A percentile compares a stretch with the other conserved stretches of the same genome.
These are phyloP conservation scores for Aricia artaxerxes DNA, from an alignment of 2,888 invertebrate species.

Conservation along the genomic window DNA sequence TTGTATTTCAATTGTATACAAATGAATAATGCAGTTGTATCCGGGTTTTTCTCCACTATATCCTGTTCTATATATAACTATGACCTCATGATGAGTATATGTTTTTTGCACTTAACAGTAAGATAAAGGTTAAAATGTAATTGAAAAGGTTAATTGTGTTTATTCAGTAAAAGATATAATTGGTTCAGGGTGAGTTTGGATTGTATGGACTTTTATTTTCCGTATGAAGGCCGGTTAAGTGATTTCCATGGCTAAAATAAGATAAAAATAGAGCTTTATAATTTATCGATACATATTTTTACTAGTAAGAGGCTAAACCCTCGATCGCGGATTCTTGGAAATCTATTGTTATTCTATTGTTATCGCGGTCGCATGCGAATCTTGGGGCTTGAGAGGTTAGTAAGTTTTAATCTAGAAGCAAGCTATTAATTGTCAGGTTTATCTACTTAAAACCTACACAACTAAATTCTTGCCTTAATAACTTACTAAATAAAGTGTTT, in stretches of 20 bases:
- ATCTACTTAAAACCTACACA: too few species aligned
- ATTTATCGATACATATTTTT: too few species aligned
- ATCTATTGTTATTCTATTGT: too few species aligned
- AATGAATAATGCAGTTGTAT: slow-evolving; percentile 10
- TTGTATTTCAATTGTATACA: background rate
- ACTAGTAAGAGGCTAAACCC: too few species aligned
- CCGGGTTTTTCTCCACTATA: slow-evolving; percentile 4
- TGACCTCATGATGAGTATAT: slow-evolving; percentile 33
- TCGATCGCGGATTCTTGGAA: too few species aligned
- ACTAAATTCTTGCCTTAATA: background rate
- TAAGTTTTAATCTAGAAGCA: too few species aligned
- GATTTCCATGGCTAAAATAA: background rate
- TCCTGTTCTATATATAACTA: slow-evolving; percentile 31
- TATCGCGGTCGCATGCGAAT: too few species aligned
- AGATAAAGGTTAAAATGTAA: slow-evolving; percentile 35
- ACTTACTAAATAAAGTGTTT: background rate
- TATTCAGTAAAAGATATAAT: slow-evolving; percentile 25
- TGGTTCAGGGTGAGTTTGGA: slow-evolving; percentile 4
- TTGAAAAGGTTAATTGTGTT: slow-evolving; percentile 33
- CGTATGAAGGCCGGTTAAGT: background rate
- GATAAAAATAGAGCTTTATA: too few species aligned
- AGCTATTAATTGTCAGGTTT: too few species aligned
- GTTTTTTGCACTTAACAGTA: slow-evolving; percentile 32
- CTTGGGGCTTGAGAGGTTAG: too few species aligned
- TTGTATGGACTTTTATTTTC: background rate